Percentiles rank a stretch among this genome's conserved stretches.
phyloP scores from a whole-genome alignment of 2,888 invertebrate genomes.

The Leptinotarsa rubiginosa region DNA sequence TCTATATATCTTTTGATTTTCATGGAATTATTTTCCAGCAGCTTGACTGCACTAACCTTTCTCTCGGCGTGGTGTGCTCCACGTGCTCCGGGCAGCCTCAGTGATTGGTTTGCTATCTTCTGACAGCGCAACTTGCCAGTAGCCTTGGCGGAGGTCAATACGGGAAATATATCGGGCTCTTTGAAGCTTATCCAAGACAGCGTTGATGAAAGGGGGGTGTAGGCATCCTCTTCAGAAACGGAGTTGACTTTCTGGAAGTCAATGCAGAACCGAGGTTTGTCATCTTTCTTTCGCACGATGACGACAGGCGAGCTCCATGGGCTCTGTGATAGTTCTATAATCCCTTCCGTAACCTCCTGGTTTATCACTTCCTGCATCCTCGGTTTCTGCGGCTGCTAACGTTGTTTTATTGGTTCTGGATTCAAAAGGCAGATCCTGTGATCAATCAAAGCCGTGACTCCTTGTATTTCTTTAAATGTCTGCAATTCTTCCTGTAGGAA shows the following conservation, averaged over 20 bases:
- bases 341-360: neutral
- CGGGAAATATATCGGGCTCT: conserved; percentile 46
- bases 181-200: conserved; percentile 50
- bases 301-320: conserved; percentile 43
- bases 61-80: too few relatives aligned
- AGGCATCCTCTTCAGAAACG: conserved; percentile 46
- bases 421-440: too few relatives aligned
- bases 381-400: conserved; percentile 47
- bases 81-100: too few relatives aligned
- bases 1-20: too few relatives aligned
- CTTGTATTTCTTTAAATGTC: too few relatives aligned
- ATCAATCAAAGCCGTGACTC: too few relatives aligned
- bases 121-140: conserved; percentile 49
- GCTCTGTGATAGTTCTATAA: conserved; percentile 39
- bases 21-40: too few relatives aligned
- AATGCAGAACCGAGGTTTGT: neutral
- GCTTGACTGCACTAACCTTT: too few relatives aligned
- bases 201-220: conserved; percentile 51
- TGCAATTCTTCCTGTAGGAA: too few relatives aligned
- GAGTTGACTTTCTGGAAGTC: conserved; percentile 27
- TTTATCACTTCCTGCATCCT: conserved; percentile 35
- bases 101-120: conserved; percentile 31
- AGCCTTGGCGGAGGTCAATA: conserved; percentile 45
- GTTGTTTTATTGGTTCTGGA: conserved; percentile 40
- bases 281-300: conserved; percentile 38